Conservation (phyloP, 2,113 vertebrate genomes). For the Odontesthes bonariensis region DNA sequence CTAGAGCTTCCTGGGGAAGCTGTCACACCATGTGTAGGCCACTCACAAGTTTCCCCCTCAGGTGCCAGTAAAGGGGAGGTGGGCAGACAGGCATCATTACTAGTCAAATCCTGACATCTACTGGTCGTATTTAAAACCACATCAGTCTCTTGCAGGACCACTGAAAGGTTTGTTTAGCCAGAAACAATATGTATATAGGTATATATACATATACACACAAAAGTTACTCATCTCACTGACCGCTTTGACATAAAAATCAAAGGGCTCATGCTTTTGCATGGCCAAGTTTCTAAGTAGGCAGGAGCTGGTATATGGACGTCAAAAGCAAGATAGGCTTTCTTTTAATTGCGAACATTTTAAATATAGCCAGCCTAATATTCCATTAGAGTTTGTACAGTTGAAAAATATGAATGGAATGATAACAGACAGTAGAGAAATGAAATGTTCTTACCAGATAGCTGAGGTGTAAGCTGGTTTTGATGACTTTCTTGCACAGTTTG, state of each 20-base stretch:
- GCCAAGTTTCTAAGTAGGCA: background rate
- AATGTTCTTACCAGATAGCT: conserved; percentile 65
- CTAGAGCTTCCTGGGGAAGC: conserved; percentile 91
- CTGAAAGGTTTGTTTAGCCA: background rate
- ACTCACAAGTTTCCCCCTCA: conserved; percentile 81
- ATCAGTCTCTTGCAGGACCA: background rate
- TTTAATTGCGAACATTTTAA: conserved; percentile 3
- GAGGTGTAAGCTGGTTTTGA: conserved; percentile 10
- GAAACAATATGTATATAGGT: background rate
- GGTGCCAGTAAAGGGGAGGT: conserved; percentile 56
- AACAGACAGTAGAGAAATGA: background rate
- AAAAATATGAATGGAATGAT: background rate
- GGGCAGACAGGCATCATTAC: conserved; percentile 63
- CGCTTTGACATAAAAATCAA: conserved; percentile 44
- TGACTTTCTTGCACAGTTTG: conserved; percentile 28
- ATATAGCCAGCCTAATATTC: background rate
- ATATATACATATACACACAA: background rate
- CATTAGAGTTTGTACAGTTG: background rate
- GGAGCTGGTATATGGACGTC: background rate
- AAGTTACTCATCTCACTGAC: conserved; percentile 56
- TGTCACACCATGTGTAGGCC: conserved; percentile 85
- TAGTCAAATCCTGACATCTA: conserved; percentile 91
- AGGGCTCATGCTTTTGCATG: conserved; percentile 5
- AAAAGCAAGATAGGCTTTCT: background rate
- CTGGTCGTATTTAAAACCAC: conserved; percentile 79